A percentile compares a stretch with the other conserved stretches of the same genome.
Conservation (phyloP, 2,888 invertebrate genomes). For the Lordiphosa andalusiaca region DNA sequence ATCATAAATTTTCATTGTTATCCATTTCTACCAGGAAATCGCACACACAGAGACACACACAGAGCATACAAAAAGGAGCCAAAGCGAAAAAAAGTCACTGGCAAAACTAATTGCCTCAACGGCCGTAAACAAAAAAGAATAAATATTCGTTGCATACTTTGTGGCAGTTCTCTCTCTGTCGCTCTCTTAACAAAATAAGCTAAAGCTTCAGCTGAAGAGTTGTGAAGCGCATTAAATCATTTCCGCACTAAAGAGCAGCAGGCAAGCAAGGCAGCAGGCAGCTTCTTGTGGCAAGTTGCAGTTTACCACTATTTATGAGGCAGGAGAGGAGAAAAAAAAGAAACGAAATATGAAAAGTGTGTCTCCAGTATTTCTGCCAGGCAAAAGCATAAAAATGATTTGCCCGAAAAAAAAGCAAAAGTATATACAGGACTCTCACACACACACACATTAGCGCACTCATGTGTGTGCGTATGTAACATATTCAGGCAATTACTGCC, state of each 20-base stretch:
- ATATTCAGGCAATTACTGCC: conserved; percentile 73
- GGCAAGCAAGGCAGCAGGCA: conserved; percentile 14
- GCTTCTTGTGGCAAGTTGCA: conserved; percentile 57
- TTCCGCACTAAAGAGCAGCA: conserved; percentile 67
- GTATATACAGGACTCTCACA: conserved; percentile 12
- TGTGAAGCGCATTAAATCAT: conserved; percentile 74
- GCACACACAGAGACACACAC: neutral
- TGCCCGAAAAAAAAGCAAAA: conserved; percentile 39
- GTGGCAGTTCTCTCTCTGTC: conserved; percentile 27
- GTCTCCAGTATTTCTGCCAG: conserved; percentile 34
- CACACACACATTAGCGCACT: conserved; percentile 47
- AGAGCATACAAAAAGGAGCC: neutral
- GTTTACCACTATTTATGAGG: conserved; percentile 63
- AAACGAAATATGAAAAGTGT: conserved; percentile 51
- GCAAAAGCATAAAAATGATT: conserved; percentile 62
- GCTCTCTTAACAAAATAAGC: conserved; percentile 66
- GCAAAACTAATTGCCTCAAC: conserved; percentile 65
- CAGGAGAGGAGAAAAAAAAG: conserved; percentile 2
- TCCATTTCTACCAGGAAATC: neutral
- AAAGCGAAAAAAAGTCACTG: conserved; percentile 21
- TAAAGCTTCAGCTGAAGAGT: conserved; percentile 56
- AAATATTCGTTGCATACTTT: conserved; percentile 46
- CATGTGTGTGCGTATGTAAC: conserved; percentile 66
- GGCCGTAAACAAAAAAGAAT: conserved; percentile 45
- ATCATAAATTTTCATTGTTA: too few relatives aligned